Base-by-base conservation (phyloP, 2,113 vertebrate species). In the Balaenoptera acutorostrata region DNA sequence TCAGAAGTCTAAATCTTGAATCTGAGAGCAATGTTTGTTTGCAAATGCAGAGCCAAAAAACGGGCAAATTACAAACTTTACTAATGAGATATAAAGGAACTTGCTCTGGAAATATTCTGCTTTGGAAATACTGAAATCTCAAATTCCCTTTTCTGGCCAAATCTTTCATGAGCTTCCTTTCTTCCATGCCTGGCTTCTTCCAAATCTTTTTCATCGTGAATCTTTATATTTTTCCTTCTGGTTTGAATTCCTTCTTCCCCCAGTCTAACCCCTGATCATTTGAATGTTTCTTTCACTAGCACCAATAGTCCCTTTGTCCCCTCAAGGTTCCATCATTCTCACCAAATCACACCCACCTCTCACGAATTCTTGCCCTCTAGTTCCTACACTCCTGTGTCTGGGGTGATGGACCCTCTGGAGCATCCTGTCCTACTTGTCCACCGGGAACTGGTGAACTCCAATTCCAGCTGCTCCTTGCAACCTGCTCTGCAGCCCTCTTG, bases 1-100 rank as follows among this genome's bases (percentile, higher is more conserved):
- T 98, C 96, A 97, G 55, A 97, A 96, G n/a, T 93, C 97, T 98
- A 97, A 41, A 95, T 97, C 84, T 98, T 46, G 95, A 93, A 96
- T 95, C 74, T 97, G 92, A 95, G 84, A 88, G 66, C 77, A 55
- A 90, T 80, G 8, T 85, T 97, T 93, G 46, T 77, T 98, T 98
- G 92, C 85, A 98, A 98, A 97, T 96, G 88, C 81, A 95, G 55
- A 55, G 69, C n/a, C 63, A 69, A 88, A 89, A 78, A 64, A 63
- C 63, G 31, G 63, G 31, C 81, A 97, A 97, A 96, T 97, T 92
- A 90, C 33, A 96, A 98, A 97, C 96, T 97, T 98, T 88, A 92
- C 92, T 97, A 97, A 97, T 97, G 95, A 98, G 84, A 97, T 96
- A 31, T 83, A 91, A 90, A 13, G 11, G 18, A 93, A 93, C 69